These are phyloP conservation scores for Antigone vipio DNA, from an alignment of 2,113 vertebrate genomes.

Conservation along the genomic window DNA sequence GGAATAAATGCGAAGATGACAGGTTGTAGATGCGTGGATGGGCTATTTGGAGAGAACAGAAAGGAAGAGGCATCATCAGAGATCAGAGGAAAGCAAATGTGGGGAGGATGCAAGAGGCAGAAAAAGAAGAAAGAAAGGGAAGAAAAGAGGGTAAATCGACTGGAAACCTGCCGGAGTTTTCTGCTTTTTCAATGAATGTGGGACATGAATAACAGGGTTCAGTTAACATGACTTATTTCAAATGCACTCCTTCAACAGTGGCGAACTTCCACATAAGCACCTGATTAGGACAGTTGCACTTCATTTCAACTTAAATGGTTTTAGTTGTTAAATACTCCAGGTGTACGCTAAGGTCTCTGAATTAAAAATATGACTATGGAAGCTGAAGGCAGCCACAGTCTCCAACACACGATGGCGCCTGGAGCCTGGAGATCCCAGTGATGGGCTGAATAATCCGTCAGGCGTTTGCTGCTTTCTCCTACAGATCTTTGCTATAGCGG, in stretches of 20 bases:
- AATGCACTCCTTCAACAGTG: background rate
- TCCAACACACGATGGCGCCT: conserved; percentile 69
- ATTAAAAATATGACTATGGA: background rate
- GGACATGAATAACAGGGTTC: background rate
- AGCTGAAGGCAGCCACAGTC: background rate
- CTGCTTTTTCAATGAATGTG: background rate
- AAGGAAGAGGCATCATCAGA: background rate
- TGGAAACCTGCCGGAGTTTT: background rate
- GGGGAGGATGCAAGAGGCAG: background rate
- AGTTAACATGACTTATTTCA: background rate
- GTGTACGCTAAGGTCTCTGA: background rate
- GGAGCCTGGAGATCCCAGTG: background rate
- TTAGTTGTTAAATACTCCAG: background rate
- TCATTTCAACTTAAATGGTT: background rate
- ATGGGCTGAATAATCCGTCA: background rate
- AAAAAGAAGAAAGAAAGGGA: background rate
- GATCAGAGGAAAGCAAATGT: background rate
- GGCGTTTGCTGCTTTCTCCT: background rate
- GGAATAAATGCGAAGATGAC: fast-evolving
- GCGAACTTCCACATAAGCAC: background rate
- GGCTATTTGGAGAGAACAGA: background rate
- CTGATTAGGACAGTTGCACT: background rate
- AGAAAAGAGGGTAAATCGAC: background rate
- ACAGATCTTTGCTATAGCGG: background rate
- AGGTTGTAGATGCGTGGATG: background rate